These are phyloP conservation scores for Pristionchus mayeri DNA, from an alignment of 2,888 invertebrate genomes.

Conservation along the genomic window DNA sequence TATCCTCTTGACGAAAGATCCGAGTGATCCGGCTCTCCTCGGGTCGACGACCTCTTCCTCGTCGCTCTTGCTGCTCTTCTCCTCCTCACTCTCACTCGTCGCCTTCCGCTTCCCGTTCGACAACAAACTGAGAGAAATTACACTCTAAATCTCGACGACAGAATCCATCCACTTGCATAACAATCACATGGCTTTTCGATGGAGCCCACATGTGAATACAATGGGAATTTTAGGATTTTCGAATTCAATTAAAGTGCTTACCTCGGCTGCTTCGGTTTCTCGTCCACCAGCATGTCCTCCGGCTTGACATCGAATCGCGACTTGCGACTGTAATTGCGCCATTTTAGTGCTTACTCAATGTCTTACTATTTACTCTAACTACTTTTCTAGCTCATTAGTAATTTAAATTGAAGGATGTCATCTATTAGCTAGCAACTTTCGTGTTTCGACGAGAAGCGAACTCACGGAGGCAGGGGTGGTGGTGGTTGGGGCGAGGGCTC, in stretches of 20 bases:
- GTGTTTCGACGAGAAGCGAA: too few species aligned
- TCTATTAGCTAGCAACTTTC: too few species aligned
- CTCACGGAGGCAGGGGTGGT: too few species aligned
- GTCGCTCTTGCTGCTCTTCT: background rate
- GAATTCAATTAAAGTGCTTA: background rate
- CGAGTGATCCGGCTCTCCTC: background rate
- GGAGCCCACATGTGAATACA: too few species aligned
- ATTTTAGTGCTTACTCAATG: too few species aligned
- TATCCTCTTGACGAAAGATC: conserved; percentile 35
- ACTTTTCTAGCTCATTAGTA: too few species aligned
- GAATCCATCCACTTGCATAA: background rate
- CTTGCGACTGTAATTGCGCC: background rate
- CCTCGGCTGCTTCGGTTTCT: background rate
- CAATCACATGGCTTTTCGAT: too few species aligned
- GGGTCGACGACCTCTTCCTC: background rate
- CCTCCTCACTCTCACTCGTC: background rate
- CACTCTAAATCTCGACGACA: background rate
- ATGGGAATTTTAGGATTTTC: background rate
- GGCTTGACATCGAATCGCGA: conserved; percentile 30
- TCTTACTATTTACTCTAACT: too few species aligned
- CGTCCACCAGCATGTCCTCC: conserved; percentile 13
- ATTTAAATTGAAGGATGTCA: too few species aligned
- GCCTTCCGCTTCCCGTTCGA: conserved; percentile 39
- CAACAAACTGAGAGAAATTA: background rate
- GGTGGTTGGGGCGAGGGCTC: background rate